These are phyloP conservation scores for Drosophila tropicalis DNA, from an alignment of 1,140 invertebrate species.

Conservation along the genomic window DNA sequence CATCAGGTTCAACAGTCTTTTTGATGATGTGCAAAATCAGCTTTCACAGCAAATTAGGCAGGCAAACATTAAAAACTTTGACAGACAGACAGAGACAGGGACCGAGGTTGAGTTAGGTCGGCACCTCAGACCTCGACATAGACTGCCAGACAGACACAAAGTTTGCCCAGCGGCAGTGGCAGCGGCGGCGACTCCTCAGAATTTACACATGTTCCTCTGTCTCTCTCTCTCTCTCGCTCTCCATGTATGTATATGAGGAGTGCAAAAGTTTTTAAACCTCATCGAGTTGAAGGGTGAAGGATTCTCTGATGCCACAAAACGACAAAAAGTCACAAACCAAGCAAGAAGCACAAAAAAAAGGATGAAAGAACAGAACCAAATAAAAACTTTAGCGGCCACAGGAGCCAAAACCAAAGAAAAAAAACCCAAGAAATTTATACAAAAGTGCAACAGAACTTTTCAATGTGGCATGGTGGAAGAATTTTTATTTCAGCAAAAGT, in stretches of 20 bases:
- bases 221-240: background rate
- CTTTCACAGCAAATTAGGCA: constrained; percentile 80
- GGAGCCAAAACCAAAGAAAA: constrained; percentile 10
- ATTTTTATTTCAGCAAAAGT: constrained; percentile 20
- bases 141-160: constrained; percentile 38
- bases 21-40: constrained; percentile 72
- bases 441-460: constrained; percentile 75
- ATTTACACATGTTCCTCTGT: constrained; percentile 54
- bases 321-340: constrained; percentile 70
- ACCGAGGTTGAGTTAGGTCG: background rate
- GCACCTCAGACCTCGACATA: constrained; percentile 22
- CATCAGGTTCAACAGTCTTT: constrained; percentile 34
- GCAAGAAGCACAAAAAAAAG: constrained; percentile 47
- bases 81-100: constrained; percentile 40
- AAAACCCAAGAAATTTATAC: constrained; percentile 59
- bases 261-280: constrained; percentile 68
- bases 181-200: constrained; percentile 18
- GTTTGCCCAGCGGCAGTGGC: constrained; percentile 45
- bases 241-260: constrained; percentile 40
- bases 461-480: constrained; percentile 24
- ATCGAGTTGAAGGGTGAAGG: constrained; percentile 23
- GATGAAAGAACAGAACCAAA: constrained; percentile 51
- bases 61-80: constrained; percentile 71
- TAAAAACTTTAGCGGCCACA: constrained; percentile 19
- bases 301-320: constrained; percentile 24